phyloP scores from a whole-genome alignment of 1,140 invertebrate genomes.

The Acromyrmex charruanus region DNA sequence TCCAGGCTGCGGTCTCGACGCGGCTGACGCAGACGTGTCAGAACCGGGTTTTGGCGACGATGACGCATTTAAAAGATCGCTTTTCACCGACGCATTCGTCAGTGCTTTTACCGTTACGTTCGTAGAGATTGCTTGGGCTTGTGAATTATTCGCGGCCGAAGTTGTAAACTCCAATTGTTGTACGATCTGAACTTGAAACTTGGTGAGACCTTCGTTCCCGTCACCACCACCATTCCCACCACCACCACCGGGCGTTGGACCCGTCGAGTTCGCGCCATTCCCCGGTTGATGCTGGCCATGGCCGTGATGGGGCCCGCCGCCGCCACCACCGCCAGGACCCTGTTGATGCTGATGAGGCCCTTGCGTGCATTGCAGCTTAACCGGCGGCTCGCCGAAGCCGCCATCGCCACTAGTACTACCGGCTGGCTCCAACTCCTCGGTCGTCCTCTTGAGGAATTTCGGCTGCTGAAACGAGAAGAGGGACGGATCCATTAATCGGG shows the following conservation, averaged over 20 bases:
- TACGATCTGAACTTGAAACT: conserved; percentile 96
- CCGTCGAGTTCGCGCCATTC: conserved; percentile 80
- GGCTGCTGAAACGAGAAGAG: conserved; percentile 90
- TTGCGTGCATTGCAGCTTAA: conserved; percentile 92
- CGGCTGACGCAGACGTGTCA: conserved; percentile 77
- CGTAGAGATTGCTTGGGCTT: conserved; percentile 95
- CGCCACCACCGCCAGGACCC: conserved; percentile 67
- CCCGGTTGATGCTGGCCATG: conserved; percentile 81
- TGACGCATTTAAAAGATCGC: conserved; percentile 87
- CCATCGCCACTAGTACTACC: conserved; percentile 85
- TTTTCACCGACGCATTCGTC: conserved; percentile 93
- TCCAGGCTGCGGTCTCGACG: conserved; percentile 71
- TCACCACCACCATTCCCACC: conserved; percentile 72
- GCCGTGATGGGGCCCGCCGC: conserved; percentile 80
- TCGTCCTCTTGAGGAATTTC: conserved; percentile 92
- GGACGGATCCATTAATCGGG: neutral
- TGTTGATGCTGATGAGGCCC: conserved; percentile 82
- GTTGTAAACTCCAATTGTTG: conserved; percentile 96
- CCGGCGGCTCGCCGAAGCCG: conserved; percentile 90
- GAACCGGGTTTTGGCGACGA: conserved; percentile 86
- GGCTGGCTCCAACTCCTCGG: conserved; percentile 90
- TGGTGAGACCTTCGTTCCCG: conserved; percentile 90
- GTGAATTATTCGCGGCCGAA: conserved; percentile 91
- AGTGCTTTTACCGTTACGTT: conserved; percentile 97
- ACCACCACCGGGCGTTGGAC: conserved; percentile 78